phyloP scores from a whole-genome alignment of 2,888 invertebrate genomes.

The Meiosimyza decipiens region DNA sequence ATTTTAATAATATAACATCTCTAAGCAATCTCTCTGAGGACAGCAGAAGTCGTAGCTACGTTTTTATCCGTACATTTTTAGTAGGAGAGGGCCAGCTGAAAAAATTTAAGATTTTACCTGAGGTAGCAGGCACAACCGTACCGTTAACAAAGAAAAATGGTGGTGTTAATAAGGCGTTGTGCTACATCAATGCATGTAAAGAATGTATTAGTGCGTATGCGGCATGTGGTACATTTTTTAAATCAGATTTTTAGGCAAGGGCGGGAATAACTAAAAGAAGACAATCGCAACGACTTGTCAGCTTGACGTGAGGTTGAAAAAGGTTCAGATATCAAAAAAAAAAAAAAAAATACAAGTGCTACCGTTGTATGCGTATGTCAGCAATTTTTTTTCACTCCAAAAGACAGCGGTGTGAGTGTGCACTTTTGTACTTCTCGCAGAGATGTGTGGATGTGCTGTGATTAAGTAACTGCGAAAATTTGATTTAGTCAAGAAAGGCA shows the following conservation, averaged over 20 bases:
- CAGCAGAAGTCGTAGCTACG: too few relatives aligned
- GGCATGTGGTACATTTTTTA: background rate
- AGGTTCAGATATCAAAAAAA: conserved; percentile 7
- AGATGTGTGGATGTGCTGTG: conserved; percentile 11
- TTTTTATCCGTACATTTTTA: too few relatives aligned
- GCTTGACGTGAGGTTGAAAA: conserved; percentile 21
- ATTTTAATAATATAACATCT: too few relatives aligned
- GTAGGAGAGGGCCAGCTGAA: too few relatives aligned
- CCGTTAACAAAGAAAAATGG: conserved; percentile 13
- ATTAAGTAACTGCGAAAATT: conserved; percentile 25
- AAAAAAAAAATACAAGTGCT: background rate
- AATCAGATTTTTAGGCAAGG: background rate
- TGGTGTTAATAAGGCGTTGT: conserved; percentile 13
- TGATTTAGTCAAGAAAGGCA: conserved; percentile 4
- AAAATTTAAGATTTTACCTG: too few relatives aligned
- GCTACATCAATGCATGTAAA: background rate
- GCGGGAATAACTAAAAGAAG: background rate
- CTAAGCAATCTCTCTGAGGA: too few relatives aligned
- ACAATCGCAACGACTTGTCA: conserved; percentile 1
- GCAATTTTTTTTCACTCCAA: too few relatives aligned
- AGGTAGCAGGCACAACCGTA: background rate
- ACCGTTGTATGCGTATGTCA: too few relatives aligned
- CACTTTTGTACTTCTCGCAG: background rate
- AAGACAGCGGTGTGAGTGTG: background rate
- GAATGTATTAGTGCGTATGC: background rate